Evolutionary conservation across 2,888 invertebrate species (phyloP).

Genomic region (Rotaria magnacalcarata): DNA sequence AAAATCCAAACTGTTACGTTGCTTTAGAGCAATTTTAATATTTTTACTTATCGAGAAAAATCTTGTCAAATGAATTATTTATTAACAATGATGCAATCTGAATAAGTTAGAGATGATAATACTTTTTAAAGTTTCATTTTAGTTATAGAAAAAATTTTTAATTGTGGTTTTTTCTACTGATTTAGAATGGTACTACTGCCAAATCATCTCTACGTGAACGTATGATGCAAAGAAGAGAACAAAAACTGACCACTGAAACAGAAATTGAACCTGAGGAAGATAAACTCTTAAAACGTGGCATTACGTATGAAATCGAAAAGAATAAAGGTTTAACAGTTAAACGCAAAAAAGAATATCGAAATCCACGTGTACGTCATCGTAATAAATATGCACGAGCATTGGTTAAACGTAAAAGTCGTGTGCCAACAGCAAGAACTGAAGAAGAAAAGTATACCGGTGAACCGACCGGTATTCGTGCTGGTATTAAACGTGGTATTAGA

Average conservation of each 20-base stretch:
- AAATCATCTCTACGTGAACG: constrained; percentile 35
- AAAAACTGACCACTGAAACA: constrained; percentile 31
- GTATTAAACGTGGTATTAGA: constrained; percentile 79
- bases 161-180: background rate
- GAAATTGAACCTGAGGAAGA: constrained; percentile 47
- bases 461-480: constrained; percentile 80
- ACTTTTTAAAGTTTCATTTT: too few relatives aligned
- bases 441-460: constrained; percentile 77
- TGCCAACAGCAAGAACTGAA: constrained; percentile 75
- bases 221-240: constrained; percentile 28
- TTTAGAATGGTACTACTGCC: background rate
- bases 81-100: too few relatives aligned
- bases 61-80: too few relatives aligned
- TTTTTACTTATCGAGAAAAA: too few relatives aligned
- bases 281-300: constrained; percentile 69
- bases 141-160: background rate
- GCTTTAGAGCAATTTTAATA: too few relatives aligned
- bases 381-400: constrained; percentile 82
- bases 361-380: constrained; percentile 89
- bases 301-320: constrained; percentile 83
- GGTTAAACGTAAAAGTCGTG: constrained; percentile 49
- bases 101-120: too few relatives aligned
- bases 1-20: too few relatives aligned
- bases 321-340: constrained; percentile 87
- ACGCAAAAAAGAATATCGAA: constrained; percentile 82